Base-by-base conservation (phyloP, 2,797 vertebrate species). In the Tiaroga cobitis region DNA sequence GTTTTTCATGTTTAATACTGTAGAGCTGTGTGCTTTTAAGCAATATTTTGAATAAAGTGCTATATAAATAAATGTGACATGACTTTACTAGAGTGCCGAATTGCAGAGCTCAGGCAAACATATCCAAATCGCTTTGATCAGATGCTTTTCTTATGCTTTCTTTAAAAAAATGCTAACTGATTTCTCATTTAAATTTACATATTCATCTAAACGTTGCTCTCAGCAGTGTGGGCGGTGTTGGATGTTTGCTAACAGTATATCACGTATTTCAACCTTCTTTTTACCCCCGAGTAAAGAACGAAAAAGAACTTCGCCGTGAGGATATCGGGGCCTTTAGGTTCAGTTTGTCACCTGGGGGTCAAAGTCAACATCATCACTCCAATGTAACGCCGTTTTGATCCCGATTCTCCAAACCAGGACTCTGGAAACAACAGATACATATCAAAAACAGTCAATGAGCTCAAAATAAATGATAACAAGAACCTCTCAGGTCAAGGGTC, bases 361-460 rank as follows among this genome's bases (percentile, higher is more conserved):
- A 99, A 94, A 0, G 97, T 98, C 90, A 99, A 93, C 98, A 99
- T 99, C 95, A 96, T 97, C 46, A 99, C 97, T 1, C 98, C 98
- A 0, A 99, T 99, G 92, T 98, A 99, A 0, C 96, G 95, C 26
- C 95, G 95, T 91, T 95, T 97, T 0, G 90, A 82, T 79, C 95
- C 95, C 0, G 94, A 87, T 0, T 89, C 92, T 19, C 95, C 92
- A 68, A 95, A 96, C 95, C 94, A 94, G 21, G 97, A 96, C 85
- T 90, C 98, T 99, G 90, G 0, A 24, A 43, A 32, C 10, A 77
- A 34, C 5, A 51, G 0, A 32, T 21, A 59, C 2, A 37, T 19
- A 46, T 84, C 13, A 11, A 19, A 32, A 65, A 32, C 63, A 18
- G 0, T 79, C 4, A 83, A 34, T 11, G 10, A 76, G 15, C 11